Evolutionary conservation across 2,113 vertebrate genomes (phyloP), one percentile per base, ranked within the genome.

Genomic region (Murina feae): DNA sequence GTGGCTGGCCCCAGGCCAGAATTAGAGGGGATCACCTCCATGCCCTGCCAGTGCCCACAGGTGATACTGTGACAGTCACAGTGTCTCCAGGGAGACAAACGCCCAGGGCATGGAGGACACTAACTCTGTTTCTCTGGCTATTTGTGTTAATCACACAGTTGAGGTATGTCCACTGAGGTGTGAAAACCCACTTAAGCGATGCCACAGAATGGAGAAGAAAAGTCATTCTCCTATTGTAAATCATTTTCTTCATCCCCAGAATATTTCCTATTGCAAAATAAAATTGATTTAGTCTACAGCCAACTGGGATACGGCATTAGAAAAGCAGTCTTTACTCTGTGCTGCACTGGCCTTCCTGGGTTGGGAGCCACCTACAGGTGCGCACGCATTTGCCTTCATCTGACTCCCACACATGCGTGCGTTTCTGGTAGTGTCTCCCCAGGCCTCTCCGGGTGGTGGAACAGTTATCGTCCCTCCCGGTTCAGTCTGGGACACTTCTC

Each of bases 1-100:
- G 63, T 4, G 0, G 0, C 0, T 0, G 21, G 9, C 65, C 44
- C 76, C 81, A 89, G 44, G 1, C 23, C n/a, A 74, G 35, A 60
- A 71, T 53, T 75, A 60, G 83, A 89, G 17, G 63, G 49, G 75
- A 20, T 13, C 78, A 5, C 65, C 1, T 3, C n/a, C 55, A n/a
- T 8, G 8, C 16, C 39, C 39, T 21, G 79, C 23, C 35, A 1
- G 23, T 11, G 86, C 28, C 35, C 10, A 6, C 14, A 23, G 53
- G 51, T 37, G 37, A 47, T 21, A 28, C n/a, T 23, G 51, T 37
- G 28, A 25, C 10, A 5, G 39, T 35, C 23, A 25, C 5, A 11
- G 9, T n/a, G 84, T 58, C 2, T 28, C 44, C 20, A 9, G 58
- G 49, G 32, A 76, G 37, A 76, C 17, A 23, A 55, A 58, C 17